Percentiles rank a stretch among this genome's conserved stretches.
Conservation (phyloP, 2,113 vertebrate genomes). For the Sphyrna mokarran region DNA sequence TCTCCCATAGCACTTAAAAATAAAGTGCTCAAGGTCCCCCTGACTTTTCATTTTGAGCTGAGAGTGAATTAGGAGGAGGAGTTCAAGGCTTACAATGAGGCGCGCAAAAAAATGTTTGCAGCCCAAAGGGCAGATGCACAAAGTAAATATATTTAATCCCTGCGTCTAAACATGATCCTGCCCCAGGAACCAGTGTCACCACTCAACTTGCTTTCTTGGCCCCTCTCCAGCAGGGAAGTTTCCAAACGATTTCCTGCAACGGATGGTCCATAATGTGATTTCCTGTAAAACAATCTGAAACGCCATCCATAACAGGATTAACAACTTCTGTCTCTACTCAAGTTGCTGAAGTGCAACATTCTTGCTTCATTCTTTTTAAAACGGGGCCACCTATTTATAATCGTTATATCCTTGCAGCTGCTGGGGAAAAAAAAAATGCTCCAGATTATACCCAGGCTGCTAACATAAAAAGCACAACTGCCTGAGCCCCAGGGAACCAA, state of each 20-base stretch:
- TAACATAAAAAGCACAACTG: not conserved
- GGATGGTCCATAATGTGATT: slow-evolving; percentile 18
- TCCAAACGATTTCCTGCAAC: slow-evolving; percentile 32
- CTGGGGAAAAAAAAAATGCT: not conserved
- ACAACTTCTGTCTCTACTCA: slow-evolving; percentile 27
- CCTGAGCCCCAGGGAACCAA: no score
- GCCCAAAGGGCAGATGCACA: not conserved
- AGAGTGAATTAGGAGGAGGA: not conserved
- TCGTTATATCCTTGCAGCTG: not conserved
- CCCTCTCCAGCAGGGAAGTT: not conserved
- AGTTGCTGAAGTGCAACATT: slow-evolving; percentile 1
- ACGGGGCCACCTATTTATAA: not conserved
- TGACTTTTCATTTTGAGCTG: not conserved
- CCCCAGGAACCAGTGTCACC: slow-evolving; percentile 18
- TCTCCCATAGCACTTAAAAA: not conserved
- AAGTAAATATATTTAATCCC: not conserved
- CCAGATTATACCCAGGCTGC: not conserved
- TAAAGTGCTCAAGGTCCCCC: not conserved
- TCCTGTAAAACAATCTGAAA: slow-evolving; percentile 33
- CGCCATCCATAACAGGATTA: slow-evolving; percentile 27
- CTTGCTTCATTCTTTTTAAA: slow-evolving; percentile 9
- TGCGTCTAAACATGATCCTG: not conserved
- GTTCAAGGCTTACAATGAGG: not conserved
- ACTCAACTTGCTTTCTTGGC: slow-evolving; percentile 1
- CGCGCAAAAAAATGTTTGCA: not conserved